phyloP scores from a whole-genome alignment of 2,113 vertebrate species.

The Equus quagga region DNA sequence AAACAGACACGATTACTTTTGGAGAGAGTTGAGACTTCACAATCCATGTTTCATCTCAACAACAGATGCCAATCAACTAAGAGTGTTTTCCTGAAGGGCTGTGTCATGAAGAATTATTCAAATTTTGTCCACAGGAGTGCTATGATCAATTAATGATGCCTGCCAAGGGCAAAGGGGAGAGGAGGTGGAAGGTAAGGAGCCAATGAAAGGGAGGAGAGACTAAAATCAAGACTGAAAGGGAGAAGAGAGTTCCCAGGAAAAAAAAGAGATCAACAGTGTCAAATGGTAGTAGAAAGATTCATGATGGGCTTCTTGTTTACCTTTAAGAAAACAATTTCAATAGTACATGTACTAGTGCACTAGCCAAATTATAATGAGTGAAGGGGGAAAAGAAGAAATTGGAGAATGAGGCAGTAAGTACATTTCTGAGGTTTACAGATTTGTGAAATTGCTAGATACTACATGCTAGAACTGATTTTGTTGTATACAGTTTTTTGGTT shows the following conservation, averaged over 20 bases:
- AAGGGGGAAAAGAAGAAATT: neutral
- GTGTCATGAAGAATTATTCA: slow-evolving; percentile 29
- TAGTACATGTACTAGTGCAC: neutral
- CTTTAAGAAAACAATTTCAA: slow-evolving; percentile 12
- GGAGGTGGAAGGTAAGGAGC: neutral
- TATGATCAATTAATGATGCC: neutral
- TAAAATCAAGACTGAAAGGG: neutral
- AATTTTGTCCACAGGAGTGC: neutral
- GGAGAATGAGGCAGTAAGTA: neutral
- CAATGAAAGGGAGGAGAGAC: neutral
- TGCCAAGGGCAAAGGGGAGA: neutral
- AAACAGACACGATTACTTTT: neutral
- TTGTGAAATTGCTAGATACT: neutral
- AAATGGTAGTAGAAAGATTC: neutral
- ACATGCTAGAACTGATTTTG: slow-evolving; percentile 9
- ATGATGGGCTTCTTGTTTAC: neutral
- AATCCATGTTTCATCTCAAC: neutral
- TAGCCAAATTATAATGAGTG: neutral
- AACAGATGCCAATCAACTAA: neutral
- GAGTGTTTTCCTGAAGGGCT: neutral
- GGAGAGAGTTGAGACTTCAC: neutral
- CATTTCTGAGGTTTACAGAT: neutral
- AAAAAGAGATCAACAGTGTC: neutral
- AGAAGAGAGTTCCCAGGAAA: neutral
- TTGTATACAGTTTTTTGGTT: neutral